Conservation (phyloP, 2,888 invertebrate species). For the Coelogynopora nodosa region DNA sequence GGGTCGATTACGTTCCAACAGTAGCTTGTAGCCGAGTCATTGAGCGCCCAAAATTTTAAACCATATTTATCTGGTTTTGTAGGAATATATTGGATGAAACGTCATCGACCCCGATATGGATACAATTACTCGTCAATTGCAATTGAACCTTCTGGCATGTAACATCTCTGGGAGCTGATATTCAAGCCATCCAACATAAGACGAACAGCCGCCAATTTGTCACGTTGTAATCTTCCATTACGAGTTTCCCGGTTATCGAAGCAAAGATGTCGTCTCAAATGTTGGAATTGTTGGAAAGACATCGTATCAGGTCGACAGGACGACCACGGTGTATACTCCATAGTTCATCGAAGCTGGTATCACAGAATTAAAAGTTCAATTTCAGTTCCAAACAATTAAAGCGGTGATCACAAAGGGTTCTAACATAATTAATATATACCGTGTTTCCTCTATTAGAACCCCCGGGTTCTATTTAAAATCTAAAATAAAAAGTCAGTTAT, state of each 20-base stretch:
- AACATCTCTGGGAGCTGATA: neutral
- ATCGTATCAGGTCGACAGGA: neutral
- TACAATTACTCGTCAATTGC: slow-evolving; percentile 15
- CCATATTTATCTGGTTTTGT: neutral
- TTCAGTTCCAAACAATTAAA: too few relatives aligned
- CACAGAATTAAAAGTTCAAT: too few relatives aligned
- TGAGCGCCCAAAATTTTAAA: neutral
- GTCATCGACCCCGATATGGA: neutral
- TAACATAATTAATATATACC: too few relatives aligned
- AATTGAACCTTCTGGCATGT: neutral
- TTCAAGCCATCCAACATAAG: neutral
- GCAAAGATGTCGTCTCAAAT: neutral
- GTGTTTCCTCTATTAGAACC: too few relatives aligned
- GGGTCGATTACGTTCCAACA: slow-evolving; percentile 15
- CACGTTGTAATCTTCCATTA: neutral
- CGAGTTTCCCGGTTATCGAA: slow-evolving; percentile 34
- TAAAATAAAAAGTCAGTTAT: too few relatives aligned
- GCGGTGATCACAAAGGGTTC: too few relatives aligned
- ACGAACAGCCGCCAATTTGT: slow-evolving; percentile 32
- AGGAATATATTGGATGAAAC: slow-evolving; percentile 6
- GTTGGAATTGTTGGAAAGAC: neutral
- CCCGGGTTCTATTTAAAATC: too few relatives aligned
- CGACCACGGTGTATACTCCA: neutral
- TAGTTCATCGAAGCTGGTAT: neutral
- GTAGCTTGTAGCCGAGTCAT: neutral